These are phyloP conservation scores for Drosophila cardini DNA, from an alignment of 1,140 invertebrate genomes.

Conservation along the genomic window DNA sequence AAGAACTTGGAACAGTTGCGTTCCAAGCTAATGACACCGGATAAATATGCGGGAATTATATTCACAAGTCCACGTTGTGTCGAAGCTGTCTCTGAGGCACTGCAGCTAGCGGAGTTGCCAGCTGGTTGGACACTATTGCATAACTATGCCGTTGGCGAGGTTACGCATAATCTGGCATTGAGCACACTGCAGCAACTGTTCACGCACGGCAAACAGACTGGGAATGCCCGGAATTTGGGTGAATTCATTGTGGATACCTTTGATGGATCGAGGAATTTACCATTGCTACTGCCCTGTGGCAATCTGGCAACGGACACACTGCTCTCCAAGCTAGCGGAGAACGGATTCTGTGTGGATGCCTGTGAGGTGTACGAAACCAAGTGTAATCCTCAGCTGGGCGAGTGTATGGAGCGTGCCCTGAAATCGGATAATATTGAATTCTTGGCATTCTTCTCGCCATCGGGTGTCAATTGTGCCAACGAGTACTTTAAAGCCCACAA, in stretches of 20 bases:
- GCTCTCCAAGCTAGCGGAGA: constrained; percentile 82
- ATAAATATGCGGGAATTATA: constrained; percentile 86
- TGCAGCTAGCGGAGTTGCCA: constrained; percentile 83
- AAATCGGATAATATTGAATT: constrained; percentile 84
- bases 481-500: constrained; percentile 70
- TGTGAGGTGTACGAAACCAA: constrained; percentile 86
- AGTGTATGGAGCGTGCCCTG: constrained; percentile 85
- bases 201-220: constrained; percentile 85
- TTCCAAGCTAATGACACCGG: constrained; percentile 79
- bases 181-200: constrained; percentile 85
- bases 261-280: constrained; percentile 73
- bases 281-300: constrained; percentile 86
- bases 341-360: constrained; percentile 85
- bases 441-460: constrained; percentile 86
- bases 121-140: constrained; percentile 85
- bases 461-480: constrained; percentile 83
- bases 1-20: constrained; percentile 84
- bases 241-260: constrained; percentile 85
- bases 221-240: constrained; percentile 85
- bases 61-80: constrained; percentile 86
- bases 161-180: constrained; percentile 85
- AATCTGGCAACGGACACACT: constrained; percentile 86
- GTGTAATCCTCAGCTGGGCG: constrained; percentile 83
- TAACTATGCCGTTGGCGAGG: constrained; percentile 86
- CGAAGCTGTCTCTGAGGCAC: constrained; percentile 85